Percentiles rank a stretch among this genome's conserved stretches.
phyloP scores from a whole-genome alignment of 1,140 invertebrate genomes.

The Caenorhabditis tropicalis region DNA sequence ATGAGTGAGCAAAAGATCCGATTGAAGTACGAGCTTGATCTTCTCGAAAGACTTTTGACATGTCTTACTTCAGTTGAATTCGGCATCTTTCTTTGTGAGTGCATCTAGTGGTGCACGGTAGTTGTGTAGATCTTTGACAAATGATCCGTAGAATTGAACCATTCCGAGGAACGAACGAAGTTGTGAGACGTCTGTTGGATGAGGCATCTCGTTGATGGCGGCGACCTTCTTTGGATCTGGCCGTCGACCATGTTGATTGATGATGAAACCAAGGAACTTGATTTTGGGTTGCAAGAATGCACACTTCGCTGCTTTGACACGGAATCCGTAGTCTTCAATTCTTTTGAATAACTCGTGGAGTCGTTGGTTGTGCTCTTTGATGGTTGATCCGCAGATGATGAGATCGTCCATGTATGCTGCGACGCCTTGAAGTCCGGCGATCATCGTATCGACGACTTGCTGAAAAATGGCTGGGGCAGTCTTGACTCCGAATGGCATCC shows the following conservation, averaged over 20 bases:
- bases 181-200: conserved; percentile 70
- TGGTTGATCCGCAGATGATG: conserved; percentile 52
- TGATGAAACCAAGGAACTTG: no score
- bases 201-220: conserved; percentile 72
- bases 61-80: conserved; percentile 56
- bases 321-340: no score
- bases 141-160: conserved; percentile 73
- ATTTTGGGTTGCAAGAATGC: no score
- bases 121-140: conserved; percentile 72
- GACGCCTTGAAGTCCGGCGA: conserved; percentile 66
- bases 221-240: conserved; percentile 73
- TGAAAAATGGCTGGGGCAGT: conserved; percentile 75
- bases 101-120: conserved; percentile 72
- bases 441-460: conserved; percentile 72
- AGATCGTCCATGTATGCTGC: conserved; percentile 61
- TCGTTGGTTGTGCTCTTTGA: no score
- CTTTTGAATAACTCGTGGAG: no score
- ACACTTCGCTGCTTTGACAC: no score
- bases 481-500: conserved; percentile 65
- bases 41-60: conserved; percentile 62
- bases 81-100: conserved; percentile 64
- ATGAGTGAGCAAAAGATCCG: conserved; percentile 66
- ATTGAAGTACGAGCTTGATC: conserved; percentile 66
- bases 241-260: conserved; percentile 72
- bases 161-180: conserved; percentile 72